These are phyloP conservation scores for Cyphomyrmex costatus DNA, from an alignment of 1,140 invertebrate genomes.

Conservation along the genomic window DNA sequence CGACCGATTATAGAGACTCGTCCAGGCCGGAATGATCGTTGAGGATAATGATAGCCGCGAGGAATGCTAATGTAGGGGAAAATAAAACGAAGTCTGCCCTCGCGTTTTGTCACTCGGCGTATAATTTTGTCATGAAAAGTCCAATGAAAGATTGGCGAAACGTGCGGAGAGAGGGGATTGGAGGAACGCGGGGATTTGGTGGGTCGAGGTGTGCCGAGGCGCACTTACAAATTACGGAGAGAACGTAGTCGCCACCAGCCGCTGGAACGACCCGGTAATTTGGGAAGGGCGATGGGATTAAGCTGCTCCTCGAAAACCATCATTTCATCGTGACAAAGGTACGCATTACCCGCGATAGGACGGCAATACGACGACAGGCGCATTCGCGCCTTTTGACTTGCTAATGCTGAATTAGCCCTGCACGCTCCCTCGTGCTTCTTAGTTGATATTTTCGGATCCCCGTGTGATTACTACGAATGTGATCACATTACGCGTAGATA, in stretches of 20 bases:
- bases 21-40: slow-evolving; percentile 37
- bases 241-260: slow-evolving; percentile 71
- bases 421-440: slow-evolving; percentile 15
- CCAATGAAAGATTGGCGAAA: slow-evolving; percentile 64
- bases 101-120: slow-evolving; percentile 60
- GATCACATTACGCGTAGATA: not conserved
- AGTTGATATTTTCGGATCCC: slow-evolving; percentile 38
- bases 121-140: slow-evolving; percentile 69
- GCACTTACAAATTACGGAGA: slow-evolving; percentile 82
- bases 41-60: slow-evolving; percentile 71
- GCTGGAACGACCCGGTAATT: slow-evolving; percentile 79
- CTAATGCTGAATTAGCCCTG: slow-evolving; percentile 66
- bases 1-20: slow-evolving; percentile 62
- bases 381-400: slow-evolving; percentile 72
- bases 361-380: slow-evolving; percentile 47
- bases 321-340: slow-evolving; percentile 78
- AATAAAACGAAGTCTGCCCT: slow-evolving; percentile 52
- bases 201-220: slow-evolving; percentile 50
- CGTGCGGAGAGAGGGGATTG: not conserved
- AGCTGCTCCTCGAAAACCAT: slow-evolving; percentile 80
- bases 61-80: slow-evolving; percentile 71
- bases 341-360: slow-evolving; percentile 65
- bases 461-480: slow-evolving; percentile 41
- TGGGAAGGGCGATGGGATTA: slow-evolving; percentile 81
- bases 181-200: not conserved